Conservation (phyloP, 2,113 vertebrate species). For the Ahaetulla prasina region DNA sequence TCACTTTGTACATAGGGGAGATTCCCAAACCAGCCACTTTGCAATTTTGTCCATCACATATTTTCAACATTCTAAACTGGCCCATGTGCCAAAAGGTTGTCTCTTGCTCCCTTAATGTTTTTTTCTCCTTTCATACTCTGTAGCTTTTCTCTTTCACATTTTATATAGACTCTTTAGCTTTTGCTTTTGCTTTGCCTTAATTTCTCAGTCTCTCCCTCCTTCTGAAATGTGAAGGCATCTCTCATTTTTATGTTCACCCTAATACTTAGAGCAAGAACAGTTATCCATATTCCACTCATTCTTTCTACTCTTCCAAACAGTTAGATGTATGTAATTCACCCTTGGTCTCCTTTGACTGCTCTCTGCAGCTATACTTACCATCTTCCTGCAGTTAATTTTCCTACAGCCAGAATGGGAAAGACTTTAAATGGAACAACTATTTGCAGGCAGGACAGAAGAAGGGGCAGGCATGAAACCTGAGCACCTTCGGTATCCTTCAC, state of each 20-base stretch:
- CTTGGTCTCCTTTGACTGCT: background rate
- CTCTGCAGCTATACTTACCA: background rate
- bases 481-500: background rate
- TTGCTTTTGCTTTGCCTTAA: background rate
- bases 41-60: background rate
- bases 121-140: background rate
- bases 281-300: background rate
- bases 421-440: background rate
- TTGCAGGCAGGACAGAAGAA: background rate
- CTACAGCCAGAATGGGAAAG: background rate
- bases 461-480: background rate
- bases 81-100: background rate
- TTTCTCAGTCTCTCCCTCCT: background rate
- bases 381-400: background rate
- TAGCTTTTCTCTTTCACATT: background rate
- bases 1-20: no score
- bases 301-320: no score
- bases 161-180: background rate
- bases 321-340: background rate
- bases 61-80: background rate
- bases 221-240: background rate
- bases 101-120: background rate
- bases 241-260: background rate
- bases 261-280: background rate
- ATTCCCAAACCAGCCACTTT: background rate